Evolutionary conservation across 2,888 invertebrate genomes (phyloP).

Genomic region (Volucella bombylans): DNA sequence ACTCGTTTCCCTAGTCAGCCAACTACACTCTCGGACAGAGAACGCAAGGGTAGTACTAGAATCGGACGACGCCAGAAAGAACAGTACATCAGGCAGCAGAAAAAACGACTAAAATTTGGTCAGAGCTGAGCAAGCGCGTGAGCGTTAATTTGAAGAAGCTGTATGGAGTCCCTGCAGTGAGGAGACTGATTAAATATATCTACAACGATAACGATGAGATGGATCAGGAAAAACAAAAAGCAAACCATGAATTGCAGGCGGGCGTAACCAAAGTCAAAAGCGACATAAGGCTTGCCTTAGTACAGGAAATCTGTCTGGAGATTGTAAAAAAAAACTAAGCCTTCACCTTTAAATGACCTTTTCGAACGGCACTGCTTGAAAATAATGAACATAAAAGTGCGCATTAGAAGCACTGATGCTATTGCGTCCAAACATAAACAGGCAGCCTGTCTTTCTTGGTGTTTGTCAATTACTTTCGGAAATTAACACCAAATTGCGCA

Average conservation of each 20-base stretch:
- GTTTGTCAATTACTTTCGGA: too few relatives aligned
- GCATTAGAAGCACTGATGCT: too few relatives aligned
- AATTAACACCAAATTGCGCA: too few relatives aligned
- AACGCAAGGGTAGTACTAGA: slow-evolving; percentile 77
- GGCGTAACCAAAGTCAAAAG: slow-evolving; percentile 86
- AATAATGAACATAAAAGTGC: too few relatives aligned
- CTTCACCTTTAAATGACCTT: too few relatives aligned
- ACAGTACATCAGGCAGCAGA: slow-evolving; percentile 78
- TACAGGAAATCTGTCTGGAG: too few relatives aligned
- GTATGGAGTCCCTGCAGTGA: slow-evolving; percentile 74
- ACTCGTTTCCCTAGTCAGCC: slow-evolving; percentile 74
- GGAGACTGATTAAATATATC: slow-evolving; percentile 77
- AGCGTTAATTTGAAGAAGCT: slow-evolving; percentile 73
- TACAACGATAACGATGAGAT: slow-evolving; percentile 76
- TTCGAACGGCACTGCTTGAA: too few relatives aligned
- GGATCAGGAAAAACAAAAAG: slow-evolving; percentile 83
- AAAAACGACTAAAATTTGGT: slow-evolving; percentile 77
- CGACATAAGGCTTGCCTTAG: slow-evolving; percentile 80
- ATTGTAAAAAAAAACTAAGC: too few relatives aligned
- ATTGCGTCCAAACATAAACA: slow-evolving; percentile 84
- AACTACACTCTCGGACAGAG: slow-evolving; percentile 81
- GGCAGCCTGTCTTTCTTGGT: slow-evolving; percentile 36
- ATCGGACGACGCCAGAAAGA: slow-evolving; percentile 79
- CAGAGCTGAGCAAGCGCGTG: slow-evolving; percentile 76
- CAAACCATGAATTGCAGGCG: slow-evolving; percentile 84